Conservation (phyloP, 2,797 vertebrate species). For the Limnodromus scolopaceus region DNA sequence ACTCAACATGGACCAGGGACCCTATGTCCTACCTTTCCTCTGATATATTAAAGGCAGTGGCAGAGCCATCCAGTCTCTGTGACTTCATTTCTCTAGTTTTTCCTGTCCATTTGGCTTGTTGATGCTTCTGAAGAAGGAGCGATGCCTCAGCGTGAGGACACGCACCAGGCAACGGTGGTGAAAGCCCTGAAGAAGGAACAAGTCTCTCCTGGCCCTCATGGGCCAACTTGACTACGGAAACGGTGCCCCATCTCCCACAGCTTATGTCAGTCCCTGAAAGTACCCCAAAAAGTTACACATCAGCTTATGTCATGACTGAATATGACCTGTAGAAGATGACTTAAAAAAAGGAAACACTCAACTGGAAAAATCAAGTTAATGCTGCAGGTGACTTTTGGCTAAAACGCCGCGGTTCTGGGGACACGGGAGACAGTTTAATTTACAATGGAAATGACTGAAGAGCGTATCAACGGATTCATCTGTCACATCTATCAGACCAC, state of each 20-base stretch:
- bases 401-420: background rate
- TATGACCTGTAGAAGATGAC: accelerated
- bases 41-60: background rate
- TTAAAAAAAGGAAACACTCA: background rate
- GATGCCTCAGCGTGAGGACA: accelerated
- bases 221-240: accelerated
- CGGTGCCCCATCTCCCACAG: accelerated
- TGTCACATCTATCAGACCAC: slow-evolving; percentile 55
- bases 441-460: background rate
- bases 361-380: background rate
- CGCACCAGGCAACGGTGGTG: accelerated
- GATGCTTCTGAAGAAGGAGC: background rate
- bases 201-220: too few relatives aligned
- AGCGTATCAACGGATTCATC: background rate
- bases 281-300: accelerated
- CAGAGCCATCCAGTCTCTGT: background rate
- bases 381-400: background rate
- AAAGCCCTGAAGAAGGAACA: background rate
- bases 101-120: background rate
- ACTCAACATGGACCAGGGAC: accelerated
- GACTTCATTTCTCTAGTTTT: background rate
- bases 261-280: background rate
- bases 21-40: background rate
- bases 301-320: background rate
- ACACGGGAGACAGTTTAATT: background rate